A percentile compares a stretch with the other conserved stretches of the same genome.
phyloP scores from a whole-genome alignment of 92 coral and sea anemone species.

The Umimayanthus kanabou region DNA sequence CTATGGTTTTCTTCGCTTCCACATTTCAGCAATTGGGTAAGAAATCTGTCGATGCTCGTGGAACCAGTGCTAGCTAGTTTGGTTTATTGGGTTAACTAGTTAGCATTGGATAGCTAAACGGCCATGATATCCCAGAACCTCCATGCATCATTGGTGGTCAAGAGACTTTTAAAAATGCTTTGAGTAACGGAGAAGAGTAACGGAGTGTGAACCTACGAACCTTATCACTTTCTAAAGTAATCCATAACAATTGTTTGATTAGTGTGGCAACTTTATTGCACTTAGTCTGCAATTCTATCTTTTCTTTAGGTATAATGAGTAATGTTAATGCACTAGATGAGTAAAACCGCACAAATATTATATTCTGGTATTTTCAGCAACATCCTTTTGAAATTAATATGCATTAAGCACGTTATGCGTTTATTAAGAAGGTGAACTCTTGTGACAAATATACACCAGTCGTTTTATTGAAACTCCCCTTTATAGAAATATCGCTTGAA shows the following conservation, averaged over 20 bases:
- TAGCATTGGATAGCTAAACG: neutral
- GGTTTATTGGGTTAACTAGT: too few species aligned
- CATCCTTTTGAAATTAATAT: neutral
- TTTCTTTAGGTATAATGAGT: neutral
- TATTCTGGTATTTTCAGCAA: neutral
- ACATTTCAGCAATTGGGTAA: neutral
- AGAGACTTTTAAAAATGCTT: neutral
- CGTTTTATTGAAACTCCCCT: neutral
- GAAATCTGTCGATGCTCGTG: neutral
- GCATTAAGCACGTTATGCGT: neutral
- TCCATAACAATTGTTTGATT: neutral
- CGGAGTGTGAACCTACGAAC: neutral
- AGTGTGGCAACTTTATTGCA: neutral
- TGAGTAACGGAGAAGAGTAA: neutral
- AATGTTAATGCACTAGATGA: neutral
- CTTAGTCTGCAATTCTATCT: slow-evolving; percentile 5
- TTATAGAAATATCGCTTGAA: neutral
- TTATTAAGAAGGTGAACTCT: neutral
- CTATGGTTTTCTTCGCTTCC: neutral
- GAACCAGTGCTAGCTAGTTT: neutral
- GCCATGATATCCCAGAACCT: neutral
- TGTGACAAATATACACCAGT: neutral
- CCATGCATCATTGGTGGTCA: neutral
- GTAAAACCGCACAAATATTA: neutral
- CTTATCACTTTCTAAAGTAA: neutral